A percentile compares a stretch with the other conserved stretches of the same genome.
Conservation (phyloP, 2,888 invertebrate species). For the Tenodera sinensis region DNA sequence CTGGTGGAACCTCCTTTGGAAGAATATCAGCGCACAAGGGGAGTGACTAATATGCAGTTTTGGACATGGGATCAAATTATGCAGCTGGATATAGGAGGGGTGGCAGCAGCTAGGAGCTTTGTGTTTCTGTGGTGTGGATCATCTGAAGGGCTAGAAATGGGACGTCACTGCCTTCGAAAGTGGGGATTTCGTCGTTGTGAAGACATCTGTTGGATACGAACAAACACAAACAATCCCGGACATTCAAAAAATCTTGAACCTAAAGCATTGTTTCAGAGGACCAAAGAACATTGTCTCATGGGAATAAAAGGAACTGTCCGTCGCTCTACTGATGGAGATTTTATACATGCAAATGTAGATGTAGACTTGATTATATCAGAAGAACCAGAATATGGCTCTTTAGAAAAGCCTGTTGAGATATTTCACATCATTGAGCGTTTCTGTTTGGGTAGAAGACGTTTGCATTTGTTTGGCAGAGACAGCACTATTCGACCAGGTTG, state of each 20-base stretch:
- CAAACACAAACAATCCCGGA: slow-evolving; percentile 90
- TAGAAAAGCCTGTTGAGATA: slow-evolving; percentile 96
- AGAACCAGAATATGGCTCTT: slow-evolving; percentile 89
- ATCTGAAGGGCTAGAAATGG: slow-evolving; percentile 93
- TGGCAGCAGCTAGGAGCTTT: slow-evolving; percentile 89
- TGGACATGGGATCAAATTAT: slow-evolving; percentile 96
- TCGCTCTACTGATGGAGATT: slow-evolving; percentile 94
- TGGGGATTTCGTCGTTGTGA: slow-evolving; percentile 98
- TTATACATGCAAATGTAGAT: slow-evolving; percentile 97
- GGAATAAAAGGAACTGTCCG: slow-evolving; percentile 94
- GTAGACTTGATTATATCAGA: slow-evolving; percentile 97
- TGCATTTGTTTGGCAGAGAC: slow-evolving; percentile 94
- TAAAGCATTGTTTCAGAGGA: slow-evolving; percentile 91
- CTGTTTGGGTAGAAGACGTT: slow-evolving; percentile 83
- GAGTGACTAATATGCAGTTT: slow-evolving; percentile 72
- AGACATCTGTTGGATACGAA: slow-evolving; percentile 98
- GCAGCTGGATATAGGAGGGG: slow-evolving; percentile 83
- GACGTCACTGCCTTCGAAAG: slow-evolving; percentile 87
- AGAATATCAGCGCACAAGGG: slow-evolving; percentile 79
- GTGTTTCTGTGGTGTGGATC: slow-evolving; percentile 98
- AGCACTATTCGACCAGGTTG: slow-evolving; percentile 93
- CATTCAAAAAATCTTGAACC: slow-evolving; percentile 93
- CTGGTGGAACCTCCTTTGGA: slow-evolving; percentile 92
- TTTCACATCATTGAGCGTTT: slow-evolving; percentile 99
- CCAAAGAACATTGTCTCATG: slow-evolving; percentile 98